These are phyloP conservation scores for Madoqua kirkii DNA, from an alignment of 2,113 vertebrate species.

Conservation along the genomic window DNA sequence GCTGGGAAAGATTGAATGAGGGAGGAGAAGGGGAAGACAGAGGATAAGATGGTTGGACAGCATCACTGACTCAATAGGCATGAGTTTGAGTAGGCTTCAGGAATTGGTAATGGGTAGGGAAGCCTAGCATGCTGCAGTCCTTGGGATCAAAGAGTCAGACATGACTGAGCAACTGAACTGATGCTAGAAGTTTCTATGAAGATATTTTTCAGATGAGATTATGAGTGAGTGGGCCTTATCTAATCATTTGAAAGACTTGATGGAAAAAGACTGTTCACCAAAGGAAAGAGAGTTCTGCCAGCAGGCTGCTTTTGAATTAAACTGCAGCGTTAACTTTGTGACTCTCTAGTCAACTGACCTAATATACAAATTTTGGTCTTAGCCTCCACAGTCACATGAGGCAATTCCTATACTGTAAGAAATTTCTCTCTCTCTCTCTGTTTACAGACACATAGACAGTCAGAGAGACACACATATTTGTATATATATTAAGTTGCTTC, in stretches of 20 bases:
- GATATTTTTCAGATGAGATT: not conserved
- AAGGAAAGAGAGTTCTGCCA: not conserved
- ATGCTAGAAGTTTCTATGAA: not conserved
- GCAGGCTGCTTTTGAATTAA: not conserved
- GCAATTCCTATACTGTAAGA: not conserved
- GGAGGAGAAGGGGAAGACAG: not conserved
- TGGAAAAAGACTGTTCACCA: not conserved
- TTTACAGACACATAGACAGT: not conserved
- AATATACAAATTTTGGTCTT: not conserved
- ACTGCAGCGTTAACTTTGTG: not conserved
- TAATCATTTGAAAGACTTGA: not conserved
- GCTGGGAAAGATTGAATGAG: rapidly evolving
- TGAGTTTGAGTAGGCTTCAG: not conserved
- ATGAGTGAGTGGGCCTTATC: not conserved
- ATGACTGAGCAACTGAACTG: not conserved
- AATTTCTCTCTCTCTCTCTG: not conserved
- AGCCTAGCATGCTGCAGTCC: not conserved
- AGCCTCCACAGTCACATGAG: not conserved
- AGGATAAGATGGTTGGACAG: not conserved
- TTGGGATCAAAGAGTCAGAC: not conserved
- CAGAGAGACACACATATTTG: not conserved
- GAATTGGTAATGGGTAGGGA: not conserved
- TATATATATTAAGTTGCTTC: not conserved
- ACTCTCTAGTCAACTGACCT: not conserved
- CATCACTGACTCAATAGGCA: not conserved